A percentile compares a stretch with the other conserved stretches of the same genome.
Conservation (phyloP, 2,888 invertebrate genomes). For the Cancer borealis region DNA sequence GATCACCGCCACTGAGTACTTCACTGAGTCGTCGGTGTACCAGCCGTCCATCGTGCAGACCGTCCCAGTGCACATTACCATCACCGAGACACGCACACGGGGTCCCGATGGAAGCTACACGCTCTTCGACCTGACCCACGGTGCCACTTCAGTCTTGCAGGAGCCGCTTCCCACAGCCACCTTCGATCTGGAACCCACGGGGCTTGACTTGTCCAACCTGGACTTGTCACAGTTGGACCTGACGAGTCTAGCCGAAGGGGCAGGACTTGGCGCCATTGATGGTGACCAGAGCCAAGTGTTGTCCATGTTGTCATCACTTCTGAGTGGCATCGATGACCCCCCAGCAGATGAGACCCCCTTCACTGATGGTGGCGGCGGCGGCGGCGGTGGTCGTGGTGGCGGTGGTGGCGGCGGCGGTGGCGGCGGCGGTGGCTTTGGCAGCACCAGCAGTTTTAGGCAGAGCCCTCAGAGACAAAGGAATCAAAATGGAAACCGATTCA, state of each 20-base stretch:
- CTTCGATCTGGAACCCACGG: slow-evolving; percentile 71
- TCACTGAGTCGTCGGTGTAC: slow-evolving; percentile 72
- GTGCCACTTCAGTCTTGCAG: slow-evolving; percentile 69
- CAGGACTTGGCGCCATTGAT: not conserved
- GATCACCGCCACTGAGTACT: slow-evolving; percentile 76
- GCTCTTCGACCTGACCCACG: slow-evolving; percentile 69
- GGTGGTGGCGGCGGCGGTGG: not conserved
- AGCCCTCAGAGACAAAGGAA: slow-evolving; percentile 23
- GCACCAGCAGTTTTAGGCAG: slow-evolving; percentile 12
- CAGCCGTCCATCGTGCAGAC: slow-evolving; percentile 74
- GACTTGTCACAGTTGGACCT: slow-evolving; percentile 74
- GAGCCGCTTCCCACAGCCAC: slow-evolving; percentile 69
- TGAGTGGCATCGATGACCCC: slow-evolving; percentile 68
- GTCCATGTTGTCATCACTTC: slow-evolving; percentile 68
- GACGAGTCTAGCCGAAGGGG: slow-evolving; percentile 39
- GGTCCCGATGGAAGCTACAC: slow-evolving; percentile 75
- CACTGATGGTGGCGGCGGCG: not conserved
- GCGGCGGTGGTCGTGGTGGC: not conserved
- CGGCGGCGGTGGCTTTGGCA: too few species aligned
- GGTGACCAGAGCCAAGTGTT: slow-evolving; percentile 69
- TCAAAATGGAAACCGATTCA: slow-evolving; percentile 48
- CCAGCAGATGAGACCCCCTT: not conserved
- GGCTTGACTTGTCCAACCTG: slow-evolving; percentile 66
- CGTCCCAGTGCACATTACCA: slow-evolving; percentile 74
- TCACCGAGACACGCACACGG: slow-evolving; percentile 73